Evolutionary conservation across 2,888 invertebrate genomes (phyloP).

Genomic region (Fragum whitleyi): DNA sequence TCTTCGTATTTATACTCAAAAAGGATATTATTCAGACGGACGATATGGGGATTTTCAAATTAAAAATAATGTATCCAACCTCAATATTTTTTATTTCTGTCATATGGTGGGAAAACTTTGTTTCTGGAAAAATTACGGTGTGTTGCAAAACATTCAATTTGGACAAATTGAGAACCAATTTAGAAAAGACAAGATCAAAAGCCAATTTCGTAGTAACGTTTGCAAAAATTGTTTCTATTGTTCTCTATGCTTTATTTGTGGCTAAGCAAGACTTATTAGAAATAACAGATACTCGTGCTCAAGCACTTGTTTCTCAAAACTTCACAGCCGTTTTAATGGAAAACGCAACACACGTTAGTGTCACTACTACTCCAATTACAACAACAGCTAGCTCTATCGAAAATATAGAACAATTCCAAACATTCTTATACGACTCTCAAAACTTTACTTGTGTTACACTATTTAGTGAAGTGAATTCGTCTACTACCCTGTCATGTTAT

Average conservation of each 20-base stretch:
- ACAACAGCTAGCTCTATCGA: not conserved
- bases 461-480: not conserved
- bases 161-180: not conserved
- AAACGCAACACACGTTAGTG: not conserved
- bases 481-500: not conserved
- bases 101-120: slow-evolving; percentile 98
- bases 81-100: slow-evolving; percentile 91
- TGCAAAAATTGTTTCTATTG: slow-evolving; percentile 8
- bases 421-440: not conserved
- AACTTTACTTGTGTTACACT: not conserved
- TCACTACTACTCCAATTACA: not conserved
- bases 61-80: slow-evolving; percentile 17
- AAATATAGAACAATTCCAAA: not conserved
- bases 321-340: not conserved
- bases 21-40: slow-evolving; percentile 11
- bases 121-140: slow-evolving; percentile 22
- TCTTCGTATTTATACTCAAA: not conserved
- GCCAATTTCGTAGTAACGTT: not conserved
- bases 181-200: slow-evolving; percentile 15
- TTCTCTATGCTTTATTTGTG: not conserved
- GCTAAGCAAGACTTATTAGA: not conserved
- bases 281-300: not conserved
- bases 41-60: slow-evolving; percentile 11
- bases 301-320: not conserved
- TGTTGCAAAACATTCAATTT: not conserved